These are phyloP conservation scores for Pithys albifrons DNA, from an alignment of 2,113 vertebrate genomes.

Conservation along the genomic window DNA sequence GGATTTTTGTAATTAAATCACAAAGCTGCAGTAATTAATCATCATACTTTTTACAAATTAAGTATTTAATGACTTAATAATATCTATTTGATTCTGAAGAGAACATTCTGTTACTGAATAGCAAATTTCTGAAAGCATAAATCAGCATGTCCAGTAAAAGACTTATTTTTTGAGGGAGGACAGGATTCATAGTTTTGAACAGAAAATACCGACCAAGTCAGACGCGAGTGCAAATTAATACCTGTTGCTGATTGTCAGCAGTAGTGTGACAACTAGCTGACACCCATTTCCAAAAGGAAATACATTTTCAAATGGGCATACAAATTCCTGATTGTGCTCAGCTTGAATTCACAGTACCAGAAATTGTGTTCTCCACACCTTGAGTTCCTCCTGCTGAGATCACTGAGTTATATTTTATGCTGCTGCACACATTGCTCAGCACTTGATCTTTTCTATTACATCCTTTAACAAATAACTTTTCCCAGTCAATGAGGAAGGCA, in stretches of 20 bases:
- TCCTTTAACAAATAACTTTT: constrained; percentile 5
- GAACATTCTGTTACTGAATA: not conserved
- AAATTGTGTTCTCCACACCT: not conserved
- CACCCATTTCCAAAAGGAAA: not conserved
- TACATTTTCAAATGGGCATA: not conserved
- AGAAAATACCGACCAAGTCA: not conserved
- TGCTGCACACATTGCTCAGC: not conserved
- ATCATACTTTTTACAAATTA: not conserved
- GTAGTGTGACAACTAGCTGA: not conserved
- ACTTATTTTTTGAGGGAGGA: not conserved
- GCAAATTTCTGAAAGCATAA: not conserved
- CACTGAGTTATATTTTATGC: not conserved
- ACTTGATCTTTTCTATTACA: not conserved
- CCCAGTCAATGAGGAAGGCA: not conserved
- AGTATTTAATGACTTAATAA: not conserved
- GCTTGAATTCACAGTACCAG: not conserved
- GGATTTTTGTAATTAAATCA: not conserved
- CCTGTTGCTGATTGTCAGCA: not conserved
- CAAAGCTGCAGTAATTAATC: not conserved
- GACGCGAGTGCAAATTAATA: not conserved
- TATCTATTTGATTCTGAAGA: not conserved
- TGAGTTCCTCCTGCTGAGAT: not conserved
- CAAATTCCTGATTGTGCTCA: not conserved
- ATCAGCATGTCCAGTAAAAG: not conserved
- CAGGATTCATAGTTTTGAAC: not conserved